These are phyloP conservation scores for Trididemnum miniatum DNA, from an alignment of 23 tunicate species.

Conservation along the genomic window DNA sequence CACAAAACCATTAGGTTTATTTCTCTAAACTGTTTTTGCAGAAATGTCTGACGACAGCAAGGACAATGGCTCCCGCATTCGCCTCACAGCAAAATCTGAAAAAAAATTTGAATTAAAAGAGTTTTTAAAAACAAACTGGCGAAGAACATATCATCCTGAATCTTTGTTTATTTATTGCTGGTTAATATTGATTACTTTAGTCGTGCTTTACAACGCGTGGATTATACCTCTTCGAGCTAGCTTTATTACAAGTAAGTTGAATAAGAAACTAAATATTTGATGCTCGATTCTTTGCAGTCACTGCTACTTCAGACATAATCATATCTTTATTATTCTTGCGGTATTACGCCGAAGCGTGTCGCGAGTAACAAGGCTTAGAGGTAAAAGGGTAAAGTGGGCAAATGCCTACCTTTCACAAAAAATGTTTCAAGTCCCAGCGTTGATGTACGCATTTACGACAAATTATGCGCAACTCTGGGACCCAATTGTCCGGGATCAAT, in stretches of 20 bases:
- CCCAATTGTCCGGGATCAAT: no score
- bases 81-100: not conserved
- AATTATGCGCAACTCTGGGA: no score
- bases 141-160: conserved; percentile 49
- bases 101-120: not conserved
- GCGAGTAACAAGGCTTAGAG: no score
- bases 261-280: no score
- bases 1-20: no score
- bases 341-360: no score
- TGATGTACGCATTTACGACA: no score
- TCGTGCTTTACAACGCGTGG: conserved; percentile 60
- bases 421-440: no score
- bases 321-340: no score
- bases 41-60: not conserved
- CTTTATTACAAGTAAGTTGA: conserved; percentile 31
- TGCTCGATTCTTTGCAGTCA: not conserved
- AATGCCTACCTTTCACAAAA: no score
- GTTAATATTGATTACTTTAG: conserved; percentile 44
- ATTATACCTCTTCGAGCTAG: conserved; percentile 64
- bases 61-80: not conserved
- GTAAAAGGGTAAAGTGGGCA: no score
- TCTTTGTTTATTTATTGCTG: conserved; percentile 51
- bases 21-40: conserved; percentile 30
- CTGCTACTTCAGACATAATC: not conserved
- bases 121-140: conserved; percentile 22